Evolutionary conservation across 1,140 invertebrate species (phyloP).

Genomic region (Pachyrhynchus sulphureomaculatus): DNA sequence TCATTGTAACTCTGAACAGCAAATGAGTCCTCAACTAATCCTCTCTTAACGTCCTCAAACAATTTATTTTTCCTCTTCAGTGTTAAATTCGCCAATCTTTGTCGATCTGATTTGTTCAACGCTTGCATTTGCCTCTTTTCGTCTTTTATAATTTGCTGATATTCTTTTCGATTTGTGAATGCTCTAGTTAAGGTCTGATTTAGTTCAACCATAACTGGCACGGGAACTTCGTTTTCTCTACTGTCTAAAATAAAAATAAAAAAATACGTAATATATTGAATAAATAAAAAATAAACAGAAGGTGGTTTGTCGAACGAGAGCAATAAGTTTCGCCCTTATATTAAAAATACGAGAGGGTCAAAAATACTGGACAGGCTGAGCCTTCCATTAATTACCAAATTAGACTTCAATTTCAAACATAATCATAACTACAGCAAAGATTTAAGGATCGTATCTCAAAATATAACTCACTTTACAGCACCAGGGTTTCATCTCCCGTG

Average conservation of each 20-base stretch:
- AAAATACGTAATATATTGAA: too few relatives aligned
- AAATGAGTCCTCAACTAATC: constrained; percentile 69
- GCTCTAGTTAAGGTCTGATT: constrained; percentile 78
- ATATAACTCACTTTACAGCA: too few relatives aligned
- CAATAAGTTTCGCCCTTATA: too few relatives aligned
- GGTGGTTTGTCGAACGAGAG: too few relatives aligned
- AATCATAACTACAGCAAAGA: too few relatives aligned
- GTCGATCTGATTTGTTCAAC: constrained; percentile 52
- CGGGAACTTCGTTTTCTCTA: neutral
- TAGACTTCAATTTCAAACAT: too few relatives aligned
- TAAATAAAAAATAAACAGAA: too few relatives aligned
- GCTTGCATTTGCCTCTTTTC: constrained; percentile 45
- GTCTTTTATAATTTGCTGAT: constrained; percentile 56
- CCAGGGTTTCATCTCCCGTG: too few relatives aligned
- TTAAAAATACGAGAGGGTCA: too few relatives aligned
- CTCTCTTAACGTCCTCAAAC: constrained; percentile 71
- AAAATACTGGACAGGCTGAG: too few relatives aligned
- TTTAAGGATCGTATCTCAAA: too few relatives aligned
- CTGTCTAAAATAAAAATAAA: neutral
- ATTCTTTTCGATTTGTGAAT: constrained; percentile 74
- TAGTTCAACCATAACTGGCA: constrained; percentile 75
- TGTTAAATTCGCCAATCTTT: constrained; percentile 80
- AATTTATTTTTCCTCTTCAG: constrained; percentile 83
- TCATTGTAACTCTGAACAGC: constrained; percentile 72
- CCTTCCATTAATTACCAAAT: too few relatives aligned